These are phyloP conservation scores for Bucco capensis DNA, from an alignment of 2,113 vertebrate species.

Conservation along the genomic window DNA sequence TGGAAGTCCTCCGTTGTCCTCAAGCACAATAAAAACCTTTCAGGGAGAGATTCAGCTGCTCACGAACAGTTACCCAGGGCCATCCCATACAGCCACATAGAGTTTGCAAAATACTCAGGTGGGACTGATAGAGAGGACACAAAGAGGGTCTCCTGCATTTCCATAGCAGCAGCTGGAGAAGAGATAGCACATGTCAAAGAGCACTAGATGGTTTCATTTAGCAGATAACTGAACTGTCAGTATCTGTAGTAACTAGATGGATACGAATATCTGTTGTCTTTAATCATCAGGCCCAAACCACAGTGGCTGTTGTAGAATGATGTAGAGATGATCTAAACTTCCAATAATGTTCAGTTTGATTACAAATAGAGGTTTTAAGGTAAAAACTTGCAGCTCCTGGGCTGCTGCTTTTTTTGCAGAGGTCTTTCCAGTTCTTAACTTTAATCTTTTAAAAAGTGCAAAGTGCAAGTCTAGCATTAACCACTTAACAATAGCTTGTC, in stretches of 20 bases:
- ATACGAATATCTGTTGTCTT: not conserved
- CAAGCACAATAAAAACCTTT: not conserved
- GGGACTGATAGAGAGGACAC: not conserved
- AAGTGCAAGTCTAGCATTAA: not conserved
- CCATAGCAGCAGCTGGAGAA: not conserved
- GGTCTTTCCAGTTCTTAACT: not conserved
- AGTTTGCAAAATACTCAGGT: not conserved
- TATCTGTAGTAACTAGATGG: not conserved
- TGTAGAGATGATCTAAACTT: not conserved
- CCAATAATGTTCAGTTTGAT: not conserved
- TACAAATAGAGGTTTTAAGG: not conserved
- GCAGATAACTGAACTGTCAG: not conserved
- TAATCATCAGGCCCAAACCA: not conserved
- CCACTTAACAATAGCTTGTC: not conserved
- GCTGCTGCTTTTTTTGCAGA: not conserved
- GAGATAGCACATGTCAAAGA: not conserved
- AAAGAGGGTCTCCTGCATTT: not conserved
- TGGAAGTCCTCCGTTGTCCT: not conserved
- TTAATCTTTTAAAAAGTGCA: not conserved
- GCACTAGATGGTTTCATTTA: not conserved
- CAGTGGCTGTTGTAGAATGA: not conserved
- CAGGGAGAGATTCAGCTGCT: not conserved
- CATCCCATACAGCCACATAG: not conserved
- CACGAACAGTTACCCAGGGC: not conserved
- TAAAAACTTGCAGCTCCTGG: not conserved